Evolutionary conservation across 2,888 invertebrate genomes (phyloP), one percentile per base, ranked within the genome.

Genomic region (Andrena praecox): DNA sequence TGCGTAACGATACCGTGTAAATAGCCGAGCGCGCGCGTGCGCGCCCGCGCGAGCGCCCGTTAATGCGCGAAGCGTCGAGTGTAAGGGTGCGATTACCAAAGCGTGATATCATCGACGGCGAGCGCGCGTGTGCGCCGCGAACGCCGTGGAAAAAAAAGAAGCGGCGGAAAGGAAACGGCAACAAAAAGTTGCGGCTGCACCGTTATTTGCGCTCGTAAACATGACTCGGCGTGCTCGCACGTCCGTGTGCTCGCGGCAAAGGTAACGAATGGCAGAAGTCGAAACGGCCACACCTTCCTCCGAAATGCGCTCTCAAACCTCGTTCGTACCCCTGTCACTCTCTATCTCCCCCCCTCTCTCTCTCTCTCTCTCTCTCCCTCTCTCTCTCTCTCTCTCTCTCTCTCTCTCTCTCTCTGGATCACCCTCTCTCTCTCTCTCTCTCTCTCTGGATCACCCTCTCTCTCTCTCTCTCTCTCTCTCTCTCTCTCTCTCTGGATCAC

Each of bases 231-330:
- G 50, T 75, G 59, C 62, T 75, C 52, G 77, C 77, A 72, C 74
- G 75, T 54, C 60, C 77, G 63, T 62, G 66, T 60, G 72, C 75
- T 75, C 80, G 33, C 77, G 75, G 86, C 82, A 82, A 85, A 86
- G 87, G 82, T 86, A 89, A 89, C 88, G 87, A 89, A 87, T 88
- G 84, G 80, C 79, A 86, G 79, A 81, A 86, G 86, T 87, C 80
- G 84, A 85, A 84, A 72, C 80, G 81, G 79, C 87, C 88, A 82
- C 88, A 87, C 89, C 89, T 89, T 87, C 83, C 77, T 75, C 71
- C 85, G 78, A 84, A 85, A 85, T 78, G 79, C 79, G 78, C 62
- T 80, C 75, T 81, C 70, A 69, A 78, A 62, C 82, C 77, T 81
- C 59, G 66, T 78, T 60, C 68, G 79, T 68, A 29, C 75, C 29